Evolutionary conservation across 2,113 vertebrate genomes (phyloP).

Genomic region (Gadus chalcogrammus): DNA sequence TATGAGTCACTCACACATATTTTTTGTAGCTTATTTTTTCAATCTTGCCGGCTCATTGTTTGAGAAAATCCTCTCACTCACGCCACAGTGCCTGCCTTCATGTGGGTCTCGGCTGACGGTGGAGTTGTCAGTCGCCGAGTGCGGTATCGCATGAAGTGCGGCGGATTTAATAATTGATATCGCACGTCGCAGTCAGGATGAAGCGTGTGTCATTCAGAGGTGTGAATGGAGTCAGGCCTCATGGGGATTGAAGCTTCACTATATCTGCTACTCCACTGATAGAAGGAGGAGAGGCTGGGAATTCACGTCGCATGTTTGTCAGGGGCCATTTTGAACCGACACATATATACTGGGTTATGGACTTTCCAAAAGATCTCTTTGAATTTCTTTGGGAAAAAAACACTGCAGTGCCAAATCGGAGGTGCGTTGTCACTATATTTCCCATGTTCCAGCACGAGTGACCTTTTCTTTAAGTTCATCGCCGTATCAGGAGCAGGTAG

Average conservation of each 20-base stretch:
- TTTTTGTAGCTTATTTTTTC: constrained; percentile 51
- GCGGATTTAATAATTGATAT: constrained; percentile 50
- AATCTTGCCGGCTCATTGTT: constrained; percentile 48
- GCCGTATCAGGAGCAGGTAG: constrained; percentile 34
- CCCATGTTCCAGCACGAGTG: not conserved
- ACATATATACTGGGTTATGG: too few species aligned
- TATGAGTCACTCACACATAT: constrained; percentile 43
- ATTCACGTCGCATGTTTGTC: too few species aligned
- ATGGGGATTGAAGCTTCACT: constrained; percentile 23
- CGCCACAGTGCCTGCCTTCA: constrained; percentile 24
- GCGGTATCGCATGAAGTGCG: constrained; percentile 27
- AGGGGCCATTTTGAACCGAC: too few species aligned
- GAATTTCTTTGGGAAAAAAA: not conserved
- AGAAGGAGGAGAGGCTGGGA: constrained; percentile 14
- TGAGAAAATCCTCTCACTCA: constrained; percentile 35
- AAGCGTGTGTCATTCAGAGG: constrained; percentile 48
- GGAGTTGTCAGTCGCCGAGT: constrained; percentile 31
- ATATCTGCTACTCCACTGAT: constrained; percentile 32
- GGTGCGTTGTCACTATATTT: not conserved
- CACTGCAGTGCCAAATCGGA: too few species aligned
- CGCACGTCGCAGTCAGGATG: constrained; percentile 27
- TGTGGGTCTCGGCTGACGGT: constrained; percentile 34
- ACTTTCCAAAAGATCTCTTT: constrained; percentile 18
- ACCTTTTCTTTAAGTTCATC: constrained; percentile 21
- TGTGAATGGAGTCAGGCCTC: constrained; percentile 52